Evolutionary conservation across 2,797 vertebrate species (phyloP).

Genomic region (Pseudochirops cupreus): DNA sequence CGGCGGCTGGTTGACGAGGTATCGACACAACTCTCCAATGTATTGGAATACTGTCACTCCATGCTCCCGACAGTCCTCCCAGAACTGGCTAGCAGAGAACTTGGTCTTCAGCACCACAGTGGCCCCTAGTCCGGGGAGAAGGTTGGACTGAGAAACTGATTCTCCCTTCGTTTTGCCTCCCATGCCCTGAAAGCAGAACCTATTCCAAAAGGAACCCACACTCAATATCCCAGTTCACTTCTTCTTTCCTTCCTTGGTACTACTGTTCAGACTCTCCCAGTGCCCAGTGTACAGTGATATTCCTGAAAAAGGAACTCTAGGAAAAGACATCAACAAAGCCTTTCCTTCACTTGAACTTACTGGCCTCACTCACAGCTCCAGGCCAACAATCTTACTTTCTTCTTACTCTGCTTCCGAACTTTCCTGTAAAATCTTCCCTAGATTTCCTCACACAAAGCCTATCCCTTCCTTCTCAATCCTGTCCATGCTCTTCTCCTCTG

Average conservation of each 20-base stretch:
- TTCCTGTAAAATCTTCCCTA: neutral
- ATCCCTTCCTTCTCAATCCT: neutral
- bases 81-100: slow-evolving; percentile 94
- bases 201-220: neutral
- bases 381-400: neutral
- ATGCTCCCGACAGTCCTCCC: slow-evolving; percentile 91
- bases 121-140: slow-evolving; percentile 84
- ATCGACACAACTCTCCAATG: slow-evolving; percentile 94
- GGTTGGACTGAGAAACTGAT: neutral
- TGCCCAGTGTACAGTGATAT: neutral
- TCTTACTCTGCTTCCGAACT: neutral
- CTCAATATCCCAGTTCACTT: neutral
- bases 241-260: neutral
- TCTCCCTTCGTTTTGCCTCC: neutral
- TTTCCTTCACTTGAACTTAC: neutral
- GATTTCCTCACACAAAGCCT: neutral
- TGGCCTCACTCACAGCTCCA: neutral
- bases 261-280: neutral
- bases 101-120: slow-evolving; percentile 92
- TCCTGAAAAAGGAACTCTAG: neutral
- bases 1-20: slow-evolving; percentile 91
- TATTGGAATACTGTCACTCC: slow-evolving; percentile 93
- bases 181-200: neutral
- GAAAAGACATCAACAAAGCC: neutral
- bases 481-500: neutral